Evolutionary conservation across 2,888 invertebrate species (phyloP).

Genomic region (Mechanitis mazaeus): DNA sequence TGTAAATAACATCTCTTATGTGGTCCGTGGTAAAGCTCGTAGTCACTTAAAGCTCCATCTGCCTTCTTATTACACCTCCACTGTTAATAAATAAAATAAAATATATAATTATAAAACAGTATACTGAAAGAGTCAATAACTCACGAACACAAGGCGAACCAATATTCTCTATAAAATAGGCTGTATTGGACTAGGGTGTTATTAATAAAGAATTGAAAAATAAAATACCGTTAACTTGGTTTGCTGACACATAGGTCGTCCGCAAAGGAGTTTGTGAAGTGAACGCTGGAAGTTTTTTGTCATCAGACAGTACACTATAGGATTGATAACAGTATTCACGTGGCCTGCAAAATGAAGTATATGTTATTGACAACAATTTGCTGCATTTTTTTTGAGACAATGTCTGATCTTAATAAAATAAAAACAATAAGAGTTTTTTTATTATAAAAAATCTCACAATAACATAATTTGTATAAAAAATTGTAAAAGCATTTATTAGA

Average conservation of each 20-base stretch:
- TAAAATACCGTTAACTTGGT: constrained; percentile 52
- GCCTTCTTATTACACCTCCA: constrained; percentile 67
- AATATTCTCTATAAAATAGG: too few species aligned
- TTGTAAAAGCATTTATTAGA: too few species aligned
- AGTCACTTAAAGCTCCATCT: constrained; percentile 68
- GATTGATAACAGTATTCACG: constrained; percentile 86
- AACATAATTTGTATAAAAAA: too few species aligned
- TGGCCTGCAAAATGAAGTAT: constrained; percentile 68
- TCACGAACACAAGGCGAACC: too few species aligned
- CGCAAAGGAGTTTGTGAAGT: constrained; percentile 76
- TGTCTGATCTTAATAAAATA: too few species aligned
- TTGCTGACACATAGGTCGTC: constrained; percentile 54
- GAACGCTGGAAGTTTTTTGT: constrained; percentile 84
- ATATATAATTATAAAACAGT: background rate
- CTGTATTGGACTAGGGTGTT: too few species aligned
- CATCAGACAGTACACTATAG: constrained; percentile 85
- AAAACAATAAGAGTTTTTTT: too few species aligned
- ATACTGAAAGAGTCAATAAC: too few species aligned
- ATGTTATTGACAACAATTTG: too few species aligned
- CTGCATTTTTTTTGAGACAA: too few species aligned
- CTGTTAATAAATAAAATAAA: constrained; percentile 39
- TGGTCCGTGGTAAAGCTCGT: constrained; percentile 68
- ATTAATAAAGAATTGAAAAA: too few species aligned
- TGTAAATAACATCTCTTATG: constrained; percentile 70
- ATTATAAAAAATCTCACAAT: too few species aligned